Percentiles rank a stretch among this genome's conserved stretches.
Evolutionary conservation across 1,140 invertebrate species (phyloP).

Genomic region (Cydia strobilella): DNA sequence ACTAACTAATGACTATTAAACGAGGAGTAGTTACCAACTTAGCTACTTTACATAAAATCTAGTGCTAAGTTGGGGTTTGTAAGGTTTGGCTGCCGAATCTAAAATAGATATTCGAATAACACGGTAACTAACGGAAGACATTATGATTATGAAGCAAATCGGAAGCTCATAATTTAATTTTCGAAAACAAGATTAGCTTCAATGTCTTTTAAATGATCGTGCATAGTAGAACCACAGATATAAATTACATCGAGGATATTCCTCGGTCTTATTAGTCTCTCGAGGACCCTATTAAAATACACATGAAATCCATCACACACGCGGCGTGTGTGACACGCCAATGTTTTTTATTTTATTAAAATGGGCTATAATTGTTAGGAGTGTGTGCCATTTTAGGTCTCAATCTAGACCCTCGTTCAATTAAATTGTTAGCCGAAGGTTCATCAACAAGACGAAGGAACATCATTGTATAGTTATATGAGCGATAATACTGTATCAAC

Average conservation of each 20-base stretch:
- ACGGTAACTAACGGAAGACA: constrained; percentile 22
- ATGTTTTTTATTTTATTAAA: background rate
- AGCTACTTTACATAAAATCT: background rate
- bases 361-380: too few relatives aligned
- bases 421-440: too few relatives aligned
- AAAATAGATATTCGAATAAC: background rate
- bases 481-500: background rate
- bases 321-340: too few relatives aligned
- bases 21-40: constrained; percentile 1
- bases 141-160: constrained; percentile 13
- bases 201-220: background rate
- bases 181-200: background rate
- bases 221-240: background rate
- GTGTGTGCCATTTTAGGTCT: too few relatives aligned
- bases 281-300: background rate
- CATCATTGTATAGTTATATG: background rate
- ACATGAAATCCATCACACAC: background rate
- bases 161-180: constrained; percentile 9
- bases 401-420: background rate
- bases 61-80: background rate
- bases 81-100: background rate
- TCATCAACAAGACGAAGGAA: background rate
- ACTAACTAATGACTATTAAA: background rate
- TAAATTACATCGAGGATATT: background rate
- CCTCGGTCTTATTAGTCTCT: background rate